These are phyloP conservation scores for Asobara japonica DNA, from an alignment of 1,140 invertebrate species.

Conservation along the genomic window DNA sequence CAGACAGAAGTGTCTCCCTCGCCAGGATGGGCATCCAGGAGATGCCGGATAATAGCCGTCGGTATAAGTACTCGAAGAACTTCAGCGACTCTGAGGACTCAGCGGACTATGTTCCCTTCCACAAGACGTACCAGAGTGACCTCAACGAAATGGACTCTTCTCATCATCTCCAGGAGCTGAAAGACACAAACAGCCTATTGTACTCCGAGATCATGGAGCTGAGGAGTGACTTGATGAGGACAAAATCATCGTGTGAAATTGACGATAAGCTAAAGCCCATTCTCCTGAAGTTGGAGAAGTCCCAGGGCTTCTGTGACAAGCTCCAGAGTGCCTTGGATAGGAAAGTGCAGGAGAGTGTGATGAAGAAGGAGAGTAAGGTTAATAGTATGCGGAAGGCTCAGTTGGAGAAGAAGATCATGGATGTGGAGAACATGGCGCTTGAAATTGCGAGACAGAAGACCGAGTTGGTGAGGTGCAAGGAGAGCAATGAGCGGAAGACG, in stretches of 20 bases:
- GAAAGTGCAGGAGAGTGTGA: constrained; percentile 49
- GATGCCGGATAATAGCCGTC: constrained; percentile 50
- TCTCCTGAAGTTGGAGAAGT: constrained; percentile 52
- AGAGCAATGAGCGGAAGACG: constrained; percentile 54
- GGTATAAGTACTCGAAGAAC: constrained; percentile 49
- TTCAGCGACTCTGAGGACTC: constrained; percentile 62
- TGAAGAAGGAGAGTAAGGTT: constrained; percentile 54
- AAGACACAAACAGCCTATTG: constrained; percentile 51
- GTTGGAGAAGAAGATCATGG: constrained; percentile 63
- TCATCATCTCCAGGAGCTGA: constrained; percentile 52
- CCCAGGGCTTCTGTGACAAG: constrained; percentile 51
- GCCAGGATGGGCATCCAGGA: constrained; percentile 78
- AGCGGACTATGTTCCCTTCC: constrained; percentile 50
- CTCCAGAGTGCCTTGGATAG: constrained; percentile 53
- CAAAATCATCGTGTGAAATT: constrained; percentile 42
- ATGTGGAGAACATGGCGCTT: constrained; percentile 65
- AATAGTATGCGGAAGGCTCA: constrained; percentile 52
- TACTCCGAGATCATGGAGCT: constrained; percentile 52
- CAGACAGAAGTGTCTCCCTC: constrained; percentile 81
- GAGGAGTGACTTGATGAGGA: constrained; percentile 43
- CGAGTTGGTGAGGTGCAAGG: constrained; percentile 60
- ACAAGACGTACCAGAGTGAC: constrained; percentile 52
- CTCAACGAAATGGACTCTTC: constrained; percentile 46
- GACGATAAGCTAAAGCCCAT: constrained; percentile 53
- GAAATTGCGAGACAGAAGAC: constrained; percentile 66